Evolutionary conservation across 2,888 invertebrate species (phyloP), one percentile per base, ranked within the genome.

Genomic region (Nezara viridula): DNA sequence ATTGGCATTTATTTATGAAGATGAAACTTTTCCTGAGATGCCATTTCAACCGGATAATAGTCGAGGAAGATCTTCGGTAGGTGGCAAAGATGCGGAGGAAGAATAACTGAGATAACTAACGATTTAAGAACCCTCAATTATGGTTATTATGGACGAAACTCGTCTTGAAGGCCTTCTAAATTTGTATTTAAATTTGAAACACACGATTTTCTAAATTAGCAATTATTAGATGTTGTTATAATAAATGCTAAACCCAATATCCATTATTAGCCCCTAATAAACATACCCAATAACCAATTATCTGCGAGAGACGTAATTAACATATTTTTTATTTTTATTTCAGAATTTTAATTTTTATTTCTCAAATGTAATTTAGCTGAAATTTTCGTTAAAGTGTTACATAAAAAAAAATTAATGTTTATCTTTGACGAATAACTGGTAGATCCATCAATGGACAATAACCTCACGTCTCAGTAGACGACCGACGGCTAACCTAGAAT

Each of bases 121-220:
- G 60, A 60, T 60, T 60, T 60, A 1, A 27, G 27, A 60, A 27
- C 60, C 60, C 27, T 60, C 60, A 60, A 60, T 60, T 60, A 60
- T 60, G 27, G 60, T 60, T 60, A 27, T 27, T 60, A 60, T 60
- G 27, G n/a, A 14, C 60, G 27, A 60, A 27, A 55, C 55, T n/a
- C 55, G 55, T 55, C 55, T 55, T 55, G 55, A 55, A 60, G 60
- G 60, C 14, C n/a, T 60, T 60, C 60, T 60, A 27, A 60, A 60
- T 60, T 60, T 27, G 10, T 27, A 27, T 60, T 27, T 27, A 60
- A 60, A 60, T 60, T 60, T 60, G 10, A 60, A 60, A 14, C 10
- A n/a, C 27, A 14, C 60, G 14, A 60, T 60, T 60, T 14, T 60
- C 60, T 60, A 60, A 60, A 60, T 60, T 60, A 27, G 60, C 60